Conservation (phyloP, 1,140 invertebrate genomes). For the Dreissena rostriformis region DNA sequence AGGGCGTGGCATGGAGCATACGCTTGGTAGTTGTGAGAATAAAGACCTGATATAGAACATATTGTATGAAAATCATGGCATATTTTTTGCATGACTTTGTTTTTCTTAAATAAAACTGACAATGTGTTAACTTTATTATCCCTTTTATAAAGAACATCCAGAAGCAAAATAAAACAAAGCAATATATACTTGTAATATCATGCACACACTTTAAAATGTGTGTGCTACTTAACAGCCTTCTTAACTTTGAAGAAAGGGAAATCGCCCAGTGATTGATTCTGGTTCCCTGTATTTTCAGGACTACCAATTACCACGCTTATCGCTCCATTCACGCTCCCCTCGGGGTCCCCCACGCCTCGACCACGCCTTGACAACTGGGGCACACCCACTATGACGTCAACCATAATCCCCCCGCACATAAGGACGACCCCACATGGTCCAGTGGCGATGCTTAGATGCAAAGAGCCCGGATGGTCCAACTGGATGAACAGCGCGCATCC, state of each 20-base stretch:
- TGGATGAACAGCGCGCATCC: conserved; percentile 86
- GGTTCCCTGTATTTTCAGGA: conserved; percentile 15
- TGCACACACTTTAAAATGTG: no score
- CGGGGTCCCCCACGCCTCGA: conserved; percentile 6
- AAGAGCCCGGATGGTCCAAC: conserved; percentile 86
- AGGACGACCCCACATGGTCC: not conserved
- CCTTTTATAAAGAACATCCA: no score
- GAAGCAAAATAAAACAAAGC: no score
- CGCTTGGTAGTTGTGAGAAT: no score
- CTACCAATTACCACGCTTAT: conserved; percentile 20
- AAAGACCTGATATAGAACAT: no score
- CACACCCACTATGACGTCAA: not conserved
- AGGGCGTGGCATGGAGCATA: no score
- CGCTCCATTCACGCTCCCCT: conserved; percentile 9
- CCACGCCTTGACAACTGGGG: not conserved
- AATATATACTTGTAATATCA: no score
- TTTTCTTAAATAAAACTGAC: no score
- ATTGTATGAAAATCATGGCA: no score
- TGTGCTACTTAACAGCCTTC: not conserved
- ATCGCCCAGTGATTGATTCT: not conserved
- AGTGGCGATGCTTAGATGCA: conserved; percentile 79
- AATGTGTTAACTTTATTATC: no score
- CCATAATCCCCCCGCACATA: not conserved
- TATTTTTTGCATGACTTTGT: no score
- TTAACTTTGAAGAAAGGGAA: conserved; percentile 1